Base-by-base conservation (phyloP, 2,888 invertebrate species). In the Encarsia formosa region DNA sequence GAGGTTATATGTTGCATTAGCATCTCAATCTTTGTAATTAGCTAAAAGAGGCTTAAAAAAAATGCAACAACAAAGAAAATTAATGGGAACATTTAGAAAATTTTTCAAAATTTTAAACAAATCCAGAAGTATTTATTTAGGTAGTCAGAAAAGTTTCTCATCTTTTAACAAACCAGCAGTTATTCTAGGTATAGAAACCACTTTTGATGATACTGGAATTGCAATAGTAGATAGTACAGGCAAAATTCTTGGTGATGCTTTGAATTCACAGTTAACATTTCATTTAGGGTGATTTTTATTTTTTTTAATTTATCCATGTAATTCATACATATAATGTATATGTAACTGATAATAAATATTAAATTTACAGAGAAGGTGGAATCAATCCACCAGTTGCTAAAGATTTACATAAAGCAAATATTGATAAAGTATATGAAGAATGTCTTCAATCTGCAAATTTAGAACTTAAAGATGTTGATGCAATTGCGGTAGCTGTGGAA, bases 161-260 rank as follows among this genome's bases (percentile, higher is more conserved):
- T 40, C 24, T 8, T 20, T 39, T 22, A 40, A 45, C 13, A 61
- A 56, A 34, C 57, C 64, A 26, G 52, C 62, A 19, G 49, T 75
- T 52, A 78, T 97, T 48, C 76, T 97, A 60, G 97, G 97, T 5
- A 96, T 98, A 64, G 98, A 98, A 81, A 94, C 95, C 4, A 96
- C 96, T 57, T 98, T 96, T 71, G 97, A 98, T 78, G 98, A 98
- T 71, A 98, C 97, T 2, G 96, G 93, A 19, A 88, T 89, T 67
- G 96, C 93, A 35, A 78, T 98, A 58, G 84, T 98, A 6, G 82
- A 88, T 73, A 78, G 77, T 18, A 67, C 79, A 51, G 87, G 90
- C 23, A 77, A 78, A 55, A 78, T 96, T 61, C 71, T 92, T 39
- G 90, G 91, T 9, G 91, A 97, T 76, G 80, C 86, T 26, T 74